Evolutionary conservation across 2,797 vertebrate species (phyloP), one percentile per base, ranked within the genome.

Genomic region (Argentina silus): DNA sequence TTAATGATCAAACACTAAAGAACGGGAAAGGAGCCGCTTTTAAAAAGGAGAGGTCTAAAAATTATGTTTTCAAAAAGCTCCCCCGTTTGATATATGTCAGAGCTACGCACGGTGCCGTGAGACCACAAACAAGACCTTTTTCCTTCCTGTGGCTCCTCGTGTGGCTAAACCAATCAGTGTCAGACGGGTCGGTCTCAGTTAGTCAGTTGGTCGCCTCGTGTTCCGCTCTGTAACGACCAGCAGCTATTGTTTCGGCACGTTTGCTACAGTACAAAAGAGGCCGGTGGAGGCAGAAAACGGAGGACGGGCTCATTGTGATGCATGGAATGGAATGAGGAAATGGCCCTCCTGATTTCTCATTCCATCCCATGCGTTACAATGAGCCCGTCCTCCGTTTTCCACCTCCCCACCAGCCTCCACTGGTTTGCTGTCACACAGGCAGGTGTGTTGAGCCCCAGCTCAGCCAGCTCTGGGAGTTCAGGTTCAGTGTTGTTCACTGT

Each of bases 1-100:
- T 93, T 93, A 92, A 93, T 92, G 91, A 91, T 91, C 87, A 90
- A 89, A 89, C 88, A 88, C 90, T 92, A 90, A 90, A 91, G 87
- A 82, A 85, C 77, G 84, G 90, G 82, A 89, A 86, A 90, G 91
- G 91, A 89, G 89, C 89, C 91, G 91, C 92, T 92, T 55, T 53
- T 45, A 60, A 91, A 91, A 89, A 70, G 76, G 69, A 90, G 89
- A 88, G 86, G 82, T 86, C 81, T 60, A 36, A 53, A 81, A 85
- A 82, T 78, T 73, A 82, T 82, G 76, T 72, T 80, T 70, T 47
- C 36, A 63, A 36, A 70, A 73, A 75, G 73, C 36, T 3, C 10
- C 44, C 44, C 3, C 0, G 14, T 67, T 73, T 77, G 74, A 72
- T 60, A 50, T 67, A 43, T 73, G 74, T 75, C 2, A 36, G 27